Evolutionary conservation across 2,797 vertebrate species (phyloP), one percentile per base, ranked within the genome.

Genomic region (Podarcis siculus): DNA sequence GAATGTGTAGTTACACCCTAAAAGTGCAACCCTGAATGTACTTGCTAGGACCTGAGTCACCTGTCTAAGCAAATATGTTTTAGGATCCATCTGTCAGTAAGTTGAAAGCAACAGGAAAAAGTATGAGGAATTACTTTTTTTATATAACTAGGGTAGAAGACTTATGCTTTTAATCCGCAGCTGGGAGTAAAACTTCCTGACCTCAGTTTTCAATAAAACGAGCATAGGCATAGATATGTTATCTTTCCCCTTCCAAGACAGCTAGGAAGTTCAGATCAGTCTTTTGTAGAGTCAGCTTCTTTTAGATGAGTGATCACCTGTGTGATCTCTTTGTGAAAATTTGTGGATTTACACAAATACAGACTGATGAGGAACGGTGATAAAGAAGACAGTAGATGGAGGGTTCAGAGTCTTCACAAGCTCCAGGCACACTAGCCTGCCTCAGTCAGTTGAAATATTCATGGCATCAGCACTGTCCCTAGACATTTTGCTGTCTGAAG

Each of bases 31-130:
- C 35, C 25, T 72, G 55, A 61, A 45, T 39, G 35, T 37, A 64
- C 49, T 79, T 81, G 78, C 35, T 64, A 87, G 67, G 67, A 81
- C 19, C n/a, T 82, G 86, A 82, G 30, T 75, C 58, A 82, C 49
- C 49, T 64, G 12, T n/a, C 13, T 49, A 39, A 82, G n/a, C 23
- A 87, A 85, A 76, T 61, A 67, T 55, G 58, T 82, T 87, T 82
- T 77, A 67, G 73, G 73, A 77, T 35, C 58, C 23, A 87, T 82
- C 71, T 25, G 49, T 66, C 27, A 49, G 13, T 82, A 87, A 75
- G 45, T 35, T 76, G 72, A n/a, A 77, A 85, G 73, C 58, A 64
- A 42, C 35, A 76, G 55, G 35, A 75, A 49, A 69, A 69, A 49
- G n/a, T 35, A 79, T 79, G 49, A 23, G 30, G 13, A 81, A 87